phyloP scores from a whole-genome alignment of 2,113 vertebrate genomes.

The Engraulis encrasicolus region DNA sequence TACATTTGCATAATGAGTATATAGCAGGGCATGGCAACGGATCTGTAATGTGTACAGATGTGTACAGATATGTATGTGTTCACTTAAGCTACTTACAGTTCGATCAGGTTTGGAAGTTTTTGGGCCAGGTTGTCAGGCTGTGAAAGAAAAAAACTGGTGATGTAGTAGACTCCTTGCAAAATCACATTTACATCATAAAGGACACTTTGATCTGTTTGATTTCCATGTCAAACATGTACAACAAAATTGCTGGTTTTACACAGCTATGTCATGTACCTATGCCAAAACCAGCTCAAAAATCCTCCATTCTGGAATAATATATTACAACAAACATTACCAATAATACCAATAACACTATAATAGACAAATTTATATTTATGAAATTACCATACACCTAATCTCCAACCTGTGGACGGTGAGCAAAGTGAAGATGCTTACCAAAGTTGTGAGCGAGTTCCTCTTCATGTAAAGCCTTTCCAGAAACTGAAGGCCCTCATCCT shows the following conservation, averaged over 20 bases:
- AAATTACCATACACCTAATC: not conserved
- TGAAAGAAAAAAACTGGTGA: constrained; percentile 47
- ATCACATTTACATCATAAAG: not conserved
- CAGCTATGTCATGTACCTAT: no score
- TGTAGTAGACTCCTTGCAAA: not conserved
- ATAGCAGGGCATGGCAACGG: no score
- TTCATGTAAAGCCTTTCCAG: constrained; percentile 97
- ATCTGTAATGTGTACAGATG: no score
- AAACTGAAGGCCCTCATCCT: constrained; percentile 91
- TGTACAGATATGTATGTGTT: not conserved
- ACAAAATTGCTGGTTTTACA: no score
- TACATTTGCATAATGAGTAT: not conserved
- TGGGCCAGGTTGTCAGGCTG: constrained; percentile 97
- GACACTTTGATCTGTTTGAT: no score
- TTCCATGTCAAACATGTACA: not conserved
- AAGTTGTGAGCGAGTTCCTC: constrained; percentile 91
- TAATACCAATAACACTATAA: not conserved
- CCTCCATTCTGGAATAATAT: not conserved
- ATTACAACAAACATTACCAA: not conserved
- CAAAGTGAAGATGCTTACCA: constrained; percentile 75
- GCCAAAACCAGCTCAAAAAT: no score
- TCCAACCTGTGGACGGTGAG: not conserved
- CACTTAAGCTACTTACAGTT: constrained; percentile 85
- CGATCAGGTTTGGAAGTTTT: constrained; percentile 97
- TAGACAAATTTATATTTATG: no score